Conservation (phyloP, 2,113 vertebrate genomes). For the Coregonus clupeaformis region DNA sequence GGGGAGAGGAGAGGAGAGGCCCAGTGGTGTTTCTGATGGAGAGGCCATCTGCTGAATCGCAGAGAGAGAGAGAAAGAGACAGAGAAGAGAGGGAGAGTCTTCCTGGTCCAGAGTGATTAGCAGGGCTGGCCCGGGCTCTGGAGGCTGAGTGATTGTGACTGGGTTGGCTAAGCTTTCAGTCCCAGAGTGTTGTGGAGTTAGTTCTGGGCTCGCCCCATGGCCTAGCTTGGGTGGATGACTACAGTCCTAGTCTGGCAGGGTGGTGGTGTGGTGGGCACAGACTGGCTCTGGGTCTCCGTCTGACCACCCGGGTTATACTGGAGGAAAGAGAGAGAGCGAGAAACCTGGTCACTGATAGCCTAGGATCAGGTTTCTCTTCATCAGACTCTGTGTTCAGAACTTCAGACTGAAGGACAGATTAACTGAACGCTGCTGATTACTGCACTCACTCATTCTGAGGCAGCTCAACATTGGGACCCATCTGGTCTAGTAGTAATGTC, state of each 20-base stretch:
- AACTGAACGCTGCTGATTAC: slow-evolving; percentile 60
- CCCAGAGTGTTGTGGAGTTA: slow-evolving; percentile 42
- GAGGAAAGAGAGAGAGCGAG: slow-evolving; percentile 34
- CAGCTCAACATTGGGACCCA: slow-evolving; percentile 38
- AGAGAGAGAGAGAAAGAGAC: slow-evolving; percentile 42
- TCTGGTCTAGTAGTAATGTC: neutral
- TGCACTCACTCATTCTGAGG: slow-evolving; percentile 57
- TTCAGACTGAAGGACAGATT: slow-evolving; percentile 61
- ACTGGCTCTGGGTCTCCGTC: too few relatives aligned
- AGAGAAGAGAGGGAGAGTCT: neutral
- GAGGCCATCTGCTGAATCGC: slow-evolving; percentile 68
- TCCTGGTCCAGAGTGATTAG: slow-evolving; percentile 25
- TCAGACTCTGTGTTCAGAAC: slow-evolving; percentile 49
- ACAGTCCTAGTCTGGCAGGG: slow-evolving; percentile 8
- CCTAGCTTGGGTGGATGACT: slow-evolving; percentile 22
- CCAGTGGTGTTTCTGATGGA: slow-evolving; percentile 46
- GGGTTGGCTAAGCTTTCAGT: slow-evolving; percentile 52
- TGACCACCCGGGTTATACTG: too few relatives aligned
- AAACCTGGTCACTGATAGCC: slow-evolving; percentile 22
- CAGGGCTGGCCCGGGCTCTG: slow-evolving; percentile 41
- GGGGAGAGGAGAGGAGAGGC: slow-evolving; percentile 39
- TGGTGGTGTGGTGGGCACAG: slow-evolving; percentile 27
- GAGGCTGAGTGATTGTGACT: slow-evolving; percentile 62
- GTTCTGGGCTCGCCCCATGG: slow-evolving; percentile 47
- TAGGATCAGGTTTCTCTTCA: slow-evolving; percentile 1